Evolutionary conservation across 2,113 vertebrate species (phyloP).

Genomic region (Oncorhynchus gorbuscha): DNA sequence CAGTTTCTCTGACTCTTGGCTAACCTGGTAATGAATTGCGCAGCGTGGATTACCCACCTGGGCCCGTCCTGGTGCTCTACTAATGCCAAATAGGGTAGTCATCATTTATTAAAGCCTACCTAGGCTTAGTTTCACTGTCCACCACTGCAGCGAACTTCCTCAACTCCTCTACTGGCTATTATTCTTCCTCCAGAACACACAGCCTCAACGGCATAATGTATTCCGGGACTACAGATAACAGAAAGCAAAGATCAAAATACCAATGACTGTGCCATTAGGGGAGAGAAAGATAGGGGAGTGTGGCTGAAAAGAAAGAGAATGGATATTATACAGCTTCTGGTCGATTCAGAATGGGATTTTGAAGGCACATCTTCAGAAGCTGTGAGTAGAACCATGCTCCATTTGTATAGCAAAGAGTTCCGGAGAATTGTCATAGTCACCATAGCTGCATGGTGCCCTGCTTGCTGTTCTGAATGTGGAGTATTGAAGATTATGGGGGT

Average conservation of each 20-base stretch:
- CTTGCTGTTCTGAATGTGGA: background rate
- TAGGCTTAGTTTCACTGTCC: conserved; percentile 72
- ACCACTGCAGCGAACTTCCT: conserved; percentile 48
- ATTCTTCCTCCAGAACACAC: conserved; percentile 14
- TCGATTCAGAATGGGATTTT: conserved; percentile 24
- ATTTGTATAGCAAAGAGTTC: background rate
- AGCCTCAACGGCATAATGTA: conserved; percentile 37
- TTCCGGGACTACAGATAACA: conserved; percentile 43
- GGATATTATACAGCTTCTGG: conserved; percentile 42
- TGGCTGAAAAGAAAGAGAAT: conserved; percentile 30
- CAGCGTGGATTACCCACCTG: conserved; percentile 63
- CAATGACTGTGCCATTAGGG: conserved; percentile 21
- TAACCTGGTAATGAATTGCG: conserved; percentile 73
- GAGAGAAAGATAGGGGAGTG: background rate
- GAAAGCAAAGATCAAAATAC: conserved; percentile 65
- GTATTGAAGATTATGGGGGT: background rate
- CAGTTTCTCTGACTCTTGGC: conserved; percentile 53
- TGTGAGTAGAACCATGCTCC: conserved; percentile 61
- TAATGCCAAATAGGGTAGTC: conserved; percentile 60
- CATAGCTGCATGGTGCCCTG: background rate
- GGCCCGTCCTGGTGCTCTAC: conserved; percentile 63
- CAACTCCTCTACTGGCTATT: conserved; percentile 36
- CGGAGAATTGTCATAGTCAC: background rate
- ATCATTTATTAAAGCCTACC: conserved; percentile 76
- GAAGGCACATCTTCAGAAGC: conserved; percentile 41